Evolutionary conservation across 2,888 invertebrate genomes (phyloP).

Genomic region (Meteorus cinctellus): DNA sequence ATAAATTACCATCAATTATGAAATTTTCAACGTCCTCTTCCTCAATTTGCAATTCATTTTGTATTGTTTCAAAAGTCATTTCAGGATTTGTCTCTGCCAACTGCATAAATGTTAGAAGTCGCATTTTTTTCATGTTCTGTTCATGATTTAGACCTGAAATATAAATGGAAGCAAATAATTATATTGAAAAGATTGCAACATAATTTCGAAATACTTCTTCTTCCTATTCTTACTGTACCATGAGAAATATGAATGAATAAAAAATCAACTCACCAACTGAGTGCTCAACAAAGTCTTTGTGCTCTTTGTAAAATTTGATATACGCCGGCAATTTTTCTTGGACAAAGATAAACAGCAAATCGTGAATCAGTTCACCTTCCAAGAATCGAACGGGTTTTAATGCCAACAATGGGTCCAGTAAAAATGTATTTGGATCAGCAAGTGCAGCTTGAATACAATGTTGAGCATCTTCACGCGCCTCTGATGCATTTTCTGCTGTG

Average conservation of each 20-base stretch:
- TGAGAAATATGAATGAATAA: constrained; percentile 4
- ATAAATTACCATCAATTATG: constrained; percentile 89
- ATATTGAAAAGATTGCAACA: constrained; percentile 12
- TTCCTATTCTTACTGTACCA: no score
- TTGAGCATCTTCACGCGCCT: constrained; percentile 97
- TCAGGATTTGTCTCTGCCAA: constrained; percentile 95
- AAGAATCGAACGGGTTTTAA: constrained; percentile 96
- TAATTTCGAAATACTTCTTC: no score
- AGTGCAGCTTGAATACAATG: constrained; percentile 96
- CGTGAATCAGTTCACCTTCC: constrained; percentile 96
- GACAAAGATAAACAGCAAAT: constrained; percentile 94
- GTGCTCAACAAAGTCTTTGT: constrained; percentile 90
- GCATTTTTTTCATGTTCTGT: constrained; percentile 97
- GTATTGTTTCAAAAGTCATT: constrained; percentile 92
- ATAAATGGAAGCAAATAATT: constrained; percentile 21
- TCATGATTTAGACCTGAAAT: constrained; percentile 89
- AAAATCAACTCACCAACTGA: constrained; percentile 70
- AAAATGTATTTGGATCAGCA: constrained; percentile 95
- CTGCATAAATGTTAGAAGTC: constrained; percentile 97
- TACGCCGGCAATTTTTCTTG: constrained; percentile 95
- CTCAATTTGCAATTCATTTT: constrained; percentile 89
- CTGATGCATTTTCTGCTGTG: constrained; percentile 96
- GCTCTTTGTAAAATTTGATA: constrained; percentile 91
- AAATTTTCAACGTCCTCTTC: constrained; percentile 95
- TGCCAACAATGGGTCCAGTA: constrained; percentile 93